These are phyloP conservation scores for Himalopsyche anomala DNA, from an alignment of 2,888 invertebrate genomes.

Conservation along the genomic window DNA sequence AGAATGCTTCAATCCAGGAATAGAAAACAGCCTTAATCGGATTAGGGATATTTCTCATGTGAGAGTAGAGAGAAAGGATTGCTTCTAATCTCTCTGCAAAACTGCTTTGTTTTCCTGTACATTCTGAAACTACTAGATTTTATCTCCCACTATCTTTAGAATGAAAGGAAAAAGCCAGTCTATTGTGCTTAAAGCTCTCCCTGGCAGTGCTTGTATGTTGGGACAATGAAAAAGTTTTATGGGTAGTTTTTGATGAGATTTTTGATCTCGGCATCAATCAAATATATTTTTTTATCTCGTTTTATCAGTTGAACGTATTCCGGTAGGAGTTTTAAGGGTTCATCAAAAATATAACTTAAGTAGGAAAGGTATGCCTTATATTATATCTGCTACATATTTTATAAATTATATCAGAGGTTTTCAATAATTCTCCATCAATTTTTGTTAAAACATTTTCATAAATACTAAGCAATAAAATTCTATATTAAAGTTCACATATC, in stretches of 20 bases:
- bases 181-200: background rate
- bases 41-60: constrained; percentile 26
- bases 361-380: too few species aligned
- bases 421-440: too few species aligned
- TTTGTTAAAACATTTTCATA: too few species aligned
- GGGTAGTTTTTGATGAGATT: constrained; percentile 5
- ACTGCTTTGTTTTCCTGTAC: constrained; percentile 30
- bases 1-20: too few species aligned
- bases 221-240: constrained; percentile 21
- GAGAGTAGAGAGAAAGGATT: constrained; percentile 19
- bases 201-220: background rate
- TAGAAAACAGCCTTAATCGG: background rate
- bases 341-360: too few species aligned
- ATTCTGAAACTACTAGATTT: background rate
- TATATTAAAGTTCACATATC: too few species aligned
- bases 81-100: constrained; percentile 15
- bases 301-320: constrained; percentile 2
- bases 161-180: background rate
- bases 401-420: too few species aligned
- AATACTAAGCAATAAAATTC: too few species aligned
- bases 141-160: background rate
- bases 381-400: too few species aligned
- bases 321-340: background rate
- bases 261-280: constrained; percentile 23
- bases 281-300: background rate